Conservation (phyloP, 2,888 invertebrate genomes). For the Branchipolynoe longqiensis region DNA sequence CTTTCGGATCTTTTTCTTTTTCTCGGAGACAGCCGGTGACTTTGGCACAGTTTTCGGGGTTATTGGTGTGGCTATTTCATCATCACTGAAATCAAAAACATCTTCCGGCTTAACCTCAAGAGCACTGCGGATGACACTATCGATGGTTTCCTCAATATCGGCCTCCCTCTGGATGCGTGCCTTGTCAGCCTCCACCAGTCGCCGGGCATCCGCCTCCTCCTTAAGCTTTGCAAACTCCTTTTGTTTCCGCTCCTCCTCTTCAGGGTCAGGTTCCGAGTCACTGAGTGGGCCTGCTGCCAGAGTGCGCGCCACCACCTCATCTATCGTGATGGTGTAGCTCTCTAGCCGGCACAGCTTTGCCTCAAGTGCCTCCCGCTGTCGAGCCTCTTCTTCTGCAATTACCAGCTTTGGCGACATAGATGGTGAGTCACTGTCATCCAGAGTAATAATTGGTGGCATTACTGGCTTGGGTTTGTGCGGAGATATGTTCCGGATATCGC, state of each 20-base stretch:
- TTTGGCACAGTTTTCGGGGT: not conserved
- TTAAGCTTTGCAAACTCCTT: conserved; percentile 9
- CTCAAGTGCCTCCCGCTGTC: conserved; percentile 42
- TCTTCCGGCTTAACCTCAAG: conserved; percentile 29
- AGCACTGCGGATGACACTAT: conserved; percentile 28
- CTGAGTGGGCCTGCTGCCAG: not conserved
- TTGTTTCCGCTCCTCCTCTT: not conserved
- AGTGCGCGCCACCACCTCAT: conserved; percentile 36
- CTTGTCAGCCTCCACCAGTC: not conserved
- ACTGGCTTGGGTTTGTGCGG: not conserved
- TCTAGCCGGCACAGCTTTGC: conserved; percentile 56
- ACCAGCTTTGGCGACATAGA: conserved; percentile 40
- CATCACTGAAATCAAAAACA: conserved; percentile 42
- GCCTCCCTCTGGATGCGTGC: conserved; percentile 43
- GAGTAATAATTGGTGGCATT: not conserved
- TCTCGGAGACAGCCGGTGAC: conserved; percentile 39
- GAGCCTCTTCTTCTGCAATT: conserved; percentile 53
- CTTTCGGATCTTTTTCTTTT: conserved; percentile 9
- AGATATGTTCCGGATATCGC: not conserved
- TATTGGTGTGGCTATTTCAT: conserved; percentile 7
- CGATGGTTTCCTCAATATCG: conserved; percentile 55
- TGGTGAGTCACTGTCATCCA: conserved; percentile 7
- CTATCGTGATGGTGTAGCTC: conserved; percentile 56
- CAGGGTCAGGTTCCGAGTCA: not conserved
- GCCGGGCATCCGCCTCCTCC: conserved; percentile 5